Evolutionary conservation across 1,140 invertebrate genomes (phyloP).

Genomic region (Pogonus chalceus): DNA sequence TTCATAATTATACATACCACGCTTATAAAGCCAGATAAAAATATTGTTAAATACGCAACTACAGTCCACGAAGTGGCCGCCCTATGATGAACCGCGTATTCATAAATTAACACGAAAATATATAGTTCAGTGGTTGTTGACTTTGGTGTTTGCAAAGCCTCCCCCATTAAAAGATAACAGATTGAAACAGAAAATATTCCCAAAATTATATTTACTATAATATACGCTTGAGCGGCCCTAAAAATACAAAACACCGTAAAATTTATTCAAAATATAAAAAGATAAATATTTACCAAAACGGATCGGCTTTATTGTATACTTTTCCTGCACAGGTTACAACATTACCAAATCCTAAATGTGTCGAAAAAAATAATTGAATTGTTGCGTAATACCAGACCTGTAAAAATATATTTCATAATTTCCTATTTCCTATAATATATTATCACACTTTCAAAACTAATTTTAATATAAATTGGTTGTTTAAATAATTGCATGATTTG

Average conservation of each 20-base stretch:
- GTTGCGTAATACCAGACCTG: constrained; percentile 47
- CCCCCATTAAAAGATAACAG: constrained; percentile 32
- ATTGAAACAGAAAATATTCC: constrained; percentile 35
- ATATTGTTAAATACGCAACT: constrained; percentile 33
- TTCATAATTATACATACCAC: constrained; percentile 33
- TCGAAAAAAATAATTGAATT: constrained; percentile 45
- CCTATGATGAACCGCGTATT: constrained; percentile 30
- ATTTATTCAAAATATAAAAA: constrained; percentile 13
- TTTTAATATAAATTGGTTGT: too few relatives aligned
- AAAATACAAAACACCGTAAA: constrained; percentile 18
- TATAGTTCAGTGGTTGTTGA: constrained; percentile 32
- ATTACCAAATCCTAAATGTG: constrained; percentile 46
- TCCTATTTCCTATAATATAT: too few relatives aligned
- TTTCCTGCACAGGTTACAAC: constrained; percentile 46
- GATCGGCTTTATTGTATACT: constrained; percentile 44
- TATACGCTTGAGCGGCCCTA: constrained; percentile 37
- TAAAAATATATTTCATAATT: constrained; percentile 13
- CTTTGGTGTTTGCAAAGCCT: constrained; percentile 18
- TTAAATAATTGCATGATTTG: too few relatives aligned
- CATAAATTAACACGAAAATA: constrained; percentile 37
- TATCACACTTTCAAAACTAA: too few relatives aligned
- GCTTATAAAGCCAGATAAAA: constrained; percentile 39
- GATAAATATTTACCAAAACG: constrained; percentile 40
- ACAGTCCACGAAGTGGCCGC: constrained; percentile 36
- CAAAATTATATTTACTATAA: constrained; percentile 35